Evolutionary conservation across 2,797 vertebrate genomes (phyloP).

Genomic region (Sardinella longiceps): DNA sequence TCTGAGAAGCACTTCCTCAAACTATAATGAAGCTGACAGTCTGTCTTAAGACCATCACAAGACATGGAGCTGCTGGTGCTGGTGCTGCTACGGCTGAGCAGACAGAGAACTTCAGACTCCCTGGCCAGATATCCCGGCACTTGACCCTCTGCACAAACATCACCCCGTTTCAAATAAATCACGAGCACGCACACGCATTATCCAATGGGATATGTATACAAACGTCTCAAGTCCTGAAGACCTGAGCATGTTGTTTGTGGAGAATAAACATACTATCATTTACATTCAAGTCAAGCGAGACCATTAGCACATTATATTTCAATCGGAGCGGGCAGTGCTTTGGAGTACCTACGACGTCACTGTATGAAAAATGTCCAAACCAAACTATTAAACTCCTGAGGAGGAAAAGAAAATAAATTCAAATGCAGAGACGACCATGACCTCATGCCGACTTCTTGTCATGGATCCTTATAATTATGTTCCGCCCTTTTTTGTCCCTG

Average conservation of each 20-base stretch:
- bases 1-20: slow-evolving; percentile 42
- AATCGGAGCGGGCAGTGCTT: background rate
- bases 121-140: background rate
- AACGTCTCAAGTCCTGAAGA: background rate
- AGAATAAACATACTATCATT: background rate
- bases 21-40: slow-evolving; percentile 28
- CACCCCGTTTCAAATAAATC: background rate
- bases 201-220: background rate
- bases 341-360: background rate
- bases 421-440: background rate
- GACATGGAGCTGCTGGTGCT: slow-evolving; percentile 32
- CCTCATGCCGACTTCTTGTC: slow-evolving; percentile 16
- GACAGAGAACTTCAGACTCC: background rate
- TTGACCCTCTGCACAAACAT: background rate
- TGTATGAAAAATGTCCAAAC: slow-evolving; percentile 11
- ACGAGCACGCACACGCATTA: background rate
- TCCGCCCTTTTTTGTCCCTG: background rate
- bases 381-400: slow-evolving; percentile 5
- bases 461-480: background rate
- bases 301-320: slow-evolving; percentile 19
- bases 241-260: background rate
- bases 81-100: background rate
- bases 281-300: background rate
- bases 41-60: slow-evolving; percentile 54
- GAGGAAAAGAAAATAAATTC: background rate